Base-by-base conservation (phyloP, 35 echinoderm and acorn worm genomes). In the Heliocidaris erythrogramma region DNA sequence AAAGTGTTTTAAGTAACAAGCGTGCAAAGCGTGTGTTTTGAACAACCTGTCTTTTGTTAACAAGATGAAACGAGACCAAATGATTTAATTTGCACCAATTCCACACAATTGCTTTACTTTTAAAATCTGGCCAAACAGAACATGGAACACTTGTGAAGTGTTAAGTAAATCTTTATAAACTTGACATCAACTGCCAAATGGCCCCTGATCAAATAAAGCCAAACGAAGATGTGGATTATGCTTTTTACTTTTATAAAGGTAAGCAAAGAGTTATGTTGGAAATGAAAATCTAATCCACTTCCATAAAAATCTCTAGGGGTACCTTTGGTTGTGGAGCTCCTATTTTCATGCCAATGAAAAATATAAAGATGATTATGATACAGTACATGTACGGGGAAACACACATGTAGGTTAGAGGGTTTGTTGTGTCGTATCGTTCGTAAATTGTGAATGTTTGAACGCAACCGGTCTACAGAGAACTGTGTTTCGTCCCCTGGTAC, bases 21-120 rank as follows among this genome's bases (percentile, higher is more conserved):
- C 47, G 87, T 89, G 87, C 87, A 89, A 89, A 89, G 87, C 87
- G 87, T 89, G 87, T 47, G 87, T 47, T 89, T 89, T 84, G 6
- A 48, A 47, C 27, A 78, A 78, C 65, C 65, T 78, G 65, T 78
- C 3, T 78, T 78, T 18, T 27, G 65, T 78, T 78, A 78, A 78
- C 65, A 78, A 27, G 27, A 78, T 78, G 65, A 18, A 24, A 78
- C 27, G 21, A 78, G 65, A 21, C 65, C 65, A 21, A 56, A 27
- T 78, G 3, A 42, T 78, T 69, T 78, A 8, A 4, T 78, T 78
- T 78, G 21, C 8, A 27, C 27, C 21, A 42, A 42, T 18, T n/a
- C 27, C 65, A 21, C 7, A n/a, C 4, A 29, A 78, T 78, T 78
- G 21, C 18, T 78, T 21, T 27, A 8, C n/a, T 18, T 78, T 24